Evolutionary conservation across 1,140 invertebrate genomes (phyloP).

Genomic region (Penaeus vannamei): DNA sequence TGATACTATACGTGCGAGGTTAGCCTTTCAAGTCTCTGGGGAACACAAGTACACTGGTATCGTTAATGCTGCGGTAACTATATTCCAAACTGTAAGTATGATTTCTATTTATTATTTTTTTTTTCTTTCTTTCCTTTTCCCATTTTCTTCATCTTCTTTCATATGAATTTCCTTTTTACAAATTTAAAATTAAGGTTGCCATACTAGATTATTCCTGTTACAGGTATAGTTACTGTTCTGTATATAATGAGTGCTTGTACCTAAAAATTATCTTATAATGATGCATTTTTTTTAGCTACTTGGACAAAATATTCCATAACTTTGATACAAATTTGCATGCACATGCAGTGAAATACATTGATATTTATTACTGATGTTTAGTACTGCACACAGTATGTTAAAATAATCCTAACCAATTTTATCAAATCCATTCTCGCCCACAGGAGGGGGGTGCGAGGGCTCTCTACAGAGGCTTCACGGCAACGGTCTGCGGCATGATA

Average conservation of each 20-base stretch:
- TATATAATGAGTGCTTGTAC: too few relatives aligned
- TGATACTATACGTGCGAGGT: constrained; percentile 91
- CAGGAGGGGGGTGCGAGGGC: constrained; percentile 87
- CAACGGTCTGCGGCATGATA: constrained; percentile 90
- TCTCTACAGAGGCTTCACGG: constrained; percentile 90
- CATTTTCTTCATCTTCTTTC: too few relatives aligned
- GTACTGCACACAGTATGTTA: background rate
- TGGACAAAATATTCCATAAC: too few relatives aligned
- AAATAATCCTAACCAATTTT: constrained; percentile 2
- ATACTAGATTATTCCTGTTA: too few relatives aligned
- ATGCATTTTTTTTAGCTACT: too few relatives aligned
- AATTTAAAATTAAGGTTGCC: too few relatives aligned
- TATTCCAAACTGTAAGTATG: constrained; percentile 81
- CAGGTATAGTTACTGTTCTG: too few relatives aligned
- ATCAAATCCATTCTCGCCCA: constrained; percentile 64
- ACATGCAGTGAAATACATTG: background rate
- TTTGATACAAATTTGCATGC: too few relatives aligned
- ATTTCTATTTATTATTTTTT: background rate
- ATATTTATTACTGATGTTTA: constrained; percentile 33
- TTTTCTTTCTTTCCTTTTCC: too few relatives aligned
- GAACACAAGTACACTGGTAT: constrained; percentile 87
- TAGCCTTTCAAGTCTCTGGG: constrained; percentile 92
- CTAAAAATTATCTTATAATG: too few relatives aligned
- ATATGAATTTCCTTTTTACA: too few relatives aligned
- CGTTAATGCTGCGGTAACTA: constrained; percentile 79